A percentile compares a stretch with the other conserved stretches of the same genome.
Evolutionary conservation across 2,888 invertebrate species (phyloP).

Genomic region (Hoplodrina blanda): DNA sequence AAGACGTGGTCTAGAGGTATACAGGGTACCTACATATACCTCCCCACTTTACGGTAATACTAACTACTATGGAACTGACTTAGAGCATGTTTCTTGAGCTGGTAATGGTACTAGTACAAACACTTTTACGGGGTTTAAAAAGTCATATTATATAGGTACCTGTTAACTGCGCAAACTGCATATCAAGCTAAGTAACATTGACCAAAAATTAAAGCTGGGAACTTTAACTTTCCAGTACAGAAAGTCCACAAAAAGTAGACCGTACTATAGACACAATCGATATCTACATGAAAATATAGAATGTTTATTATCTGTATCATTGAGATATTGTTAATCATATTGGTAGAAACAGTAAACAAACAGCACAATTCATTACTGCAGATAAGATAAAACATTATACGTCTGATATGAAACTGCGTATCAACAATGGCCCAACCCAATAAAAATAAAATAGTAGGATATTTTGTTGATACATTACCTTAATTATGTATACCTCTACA

Average conservation of each 20-base stretch:
- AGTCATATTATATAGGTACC: too few species aligned
- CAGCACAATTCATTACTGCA: background rate
- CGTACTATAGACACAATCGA: too few species aligned
- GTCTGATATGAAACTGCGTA: background rate
- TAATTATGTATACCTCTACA: background rate
- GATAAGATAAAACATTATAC: constrained; percentile 27
- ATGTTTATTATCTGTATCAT: background rate
- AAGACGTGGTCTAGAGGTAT: background rate
- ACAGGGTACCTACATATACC: background rate
- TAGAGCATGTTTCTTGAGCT: too few species aligned
- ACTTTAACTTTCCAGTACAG: too few species aligned
- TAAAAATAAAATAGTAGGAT: background rate
- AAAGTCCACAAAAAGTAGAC: too few species aligned
- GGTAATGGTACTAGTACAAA: too few species aligned
- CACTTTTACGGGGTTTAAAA: too few species aligned
- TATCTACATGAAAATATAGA: too few species aligned
- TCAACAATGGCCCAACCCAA: background rate
- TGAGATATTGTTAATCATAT: constrained; percentile 18
- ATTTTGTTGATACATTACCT: background rate
- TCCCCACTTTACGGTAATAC: too few species aligned
- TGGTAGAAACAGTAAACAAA: constrained; percentile 14
- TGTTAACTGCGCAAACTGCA: too few species aligned
- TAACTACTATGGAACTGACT: background rate
- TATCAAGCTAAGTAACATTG: too few species aligned
- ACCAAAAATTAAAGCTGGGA: too few species aligned